Percentiles rank a stretch among this genome's conserved stretches.
Evolutionary conservation across 2,113 vertebrate species (phyloP).

Genomic region (Vombatus ursinus): DNA sequence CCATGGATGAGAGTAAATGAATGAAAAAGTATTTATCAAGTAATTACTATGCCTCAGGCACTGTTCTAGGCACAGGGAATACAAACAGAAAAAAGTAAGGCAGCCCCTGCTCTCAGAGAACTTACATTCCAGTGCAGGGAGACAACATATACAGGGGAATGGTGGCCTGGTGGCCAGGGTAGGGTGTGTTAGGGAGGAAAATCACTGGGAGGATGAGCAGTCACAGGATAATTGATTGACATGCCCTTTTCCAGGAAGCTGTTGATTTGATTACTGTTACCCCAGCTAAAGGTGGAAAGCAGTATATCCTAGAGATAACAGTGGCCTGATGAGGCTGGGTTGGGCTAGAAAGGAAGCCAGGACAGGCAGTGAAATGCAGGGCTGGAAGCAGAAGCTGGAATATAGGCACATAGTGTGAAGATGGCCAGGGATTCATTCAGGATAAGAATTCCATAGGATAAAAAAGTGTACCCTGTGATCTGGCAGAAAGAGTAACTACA

Average conservation of each 20-base stretch:
- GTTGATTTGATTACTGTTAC: not conserved
- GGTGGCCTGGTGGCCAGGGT: not conserved
- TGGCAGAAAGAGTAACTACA: not conserved
- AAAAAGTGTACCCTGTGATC: not conserved
- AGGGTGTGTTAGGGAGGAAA: not conserved
- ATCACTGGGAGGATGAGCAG: not conserved
- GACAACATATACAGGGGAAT: not conserved
- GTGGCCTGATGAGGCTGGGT: not conserved
- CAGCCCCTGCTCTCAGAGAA: not conserved
- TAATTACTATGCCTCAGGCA: not conserved
- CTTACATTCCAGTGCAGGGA: not conserved
- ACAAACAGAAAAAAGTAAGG: not conserved
- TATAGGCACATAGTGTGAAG: not conserved
- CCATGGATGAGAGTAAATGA: not conserved
- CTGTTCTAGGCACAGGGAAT: not conserved
- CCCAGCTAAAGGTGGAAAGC: not conserved
- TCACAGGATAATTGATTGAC: not conserved
- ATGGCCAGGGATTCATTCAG: not conserved
- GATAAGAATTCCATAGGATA: not conserved
- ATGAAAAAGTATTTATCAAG: conserved; percentile 9
- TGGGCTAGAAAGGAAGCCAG: not conserved
- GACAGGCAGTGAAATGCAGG: not conserved
- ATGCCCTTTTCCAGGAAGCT: not conserved
- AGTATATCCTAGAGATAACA: not conserved
- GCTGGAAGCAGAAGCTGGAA: not conserved